Base-by-base conservation (phyloP, 1,140 invertebrate genomes). In the Thaumetopoea pityocampa region DNA sequence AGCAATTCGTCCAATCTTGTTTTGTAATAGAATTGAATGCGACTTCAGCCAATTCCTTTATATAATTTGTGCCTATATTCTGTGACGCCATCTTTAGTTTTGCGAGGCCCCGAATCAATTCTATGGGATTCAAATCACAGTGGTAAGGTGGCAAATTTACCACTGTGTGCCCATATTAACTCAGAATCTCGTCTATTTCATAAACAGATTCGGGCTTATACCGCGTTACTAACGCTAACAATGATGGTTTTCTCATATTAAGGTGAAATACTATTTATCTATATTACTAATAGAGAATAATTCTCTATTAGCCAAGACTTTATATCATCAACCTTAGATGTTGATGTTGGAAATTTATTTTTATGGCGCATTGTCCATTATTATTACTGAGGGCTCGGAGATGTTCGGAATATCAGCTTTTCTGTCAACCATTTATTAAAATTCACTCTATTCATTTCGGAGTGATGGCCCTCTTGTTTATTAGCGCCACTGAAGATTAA, bases 91-190 rank as follows among this genome's bases (percentile, higher is more conserved):
- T 8, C 10, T 23, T 35, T 7, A n/a, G n/a, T 14, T 34, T 34
- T 34, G 18, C 32, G 2, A 22, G 4, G 7, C 2, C 3, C 32
- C 19, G 22, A 1, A 34, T 34, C 2, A 34, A 6, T 22, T 34
- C 32, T 1, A 34, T 34, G 2, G 32, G 18, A 7, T 23, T 35
- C 15, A 35, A n/a, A 6, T 35, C 19, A 14, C 32, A 35, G 11
- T 35, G 32, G 23, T 23, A 35, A 15, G 11, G 19, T 15, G 32
- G 32, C 9, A 35, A 12, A 18, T 11, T 23, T 23, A 35, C 19
- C 5, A 23, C 32, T 23, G 11, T 23, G 5, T 35, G 32, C 1
- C n/a, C n/a, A n/a, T n/a, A n/a, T n/a, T 35, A 9, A 1, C 20
- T 15, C 11, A 35, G 11, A 1, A 35, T 1, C 8, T 35, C 32